Conservation (phyloP, 2,113 vertebrate genomes). For the Tympanuchus pallidicinctus region DNA sequence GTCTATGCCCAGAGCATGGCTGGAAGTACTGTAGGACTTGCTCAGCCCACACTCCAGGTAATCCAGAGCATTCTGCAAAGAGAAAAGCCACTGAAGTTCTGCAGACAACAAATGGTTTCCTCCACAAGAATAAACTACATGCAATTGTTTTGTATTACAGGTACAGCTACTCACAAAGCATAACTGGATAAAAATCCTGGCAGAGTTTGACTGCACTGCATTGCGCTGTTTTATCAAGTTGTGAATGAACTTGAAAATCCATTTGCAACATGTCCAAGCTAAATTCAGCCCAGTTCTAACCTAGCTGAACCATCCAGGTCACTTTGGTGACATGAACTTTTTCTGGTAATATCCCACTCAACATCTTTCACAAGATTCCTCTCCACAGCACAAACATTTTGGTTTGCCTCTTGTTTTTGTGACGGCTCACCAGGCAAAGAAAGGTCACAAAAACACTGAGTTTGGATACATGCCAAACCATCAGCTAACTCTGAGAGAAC, state of each 20-base stretch:
- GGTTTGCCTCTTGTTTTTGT: background rate
- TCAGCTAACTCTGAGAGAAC: background rate
- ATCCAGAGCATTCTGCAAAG: slow-evolving; percentile 83
- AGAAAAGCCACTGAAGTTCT: background rate
- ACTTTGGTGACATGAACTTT: fast-evolving
- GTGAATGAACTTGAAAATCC: background rate
- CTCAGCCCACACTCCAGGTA: slow-evolving; percentile 83
- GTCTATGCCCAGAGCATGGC: slow-evolving; percentile 87
- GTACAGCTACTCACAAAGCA: background rate
- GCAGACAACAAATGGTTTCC: background rate
- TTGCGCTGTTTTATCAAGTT: background rate
- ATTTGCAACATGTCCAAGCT: background rate
- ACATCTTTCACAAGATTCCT: background rate
- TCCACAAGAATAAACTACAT: background rate
- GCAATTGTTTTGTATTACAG: background rate
- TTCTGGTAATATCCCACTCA: background rate
- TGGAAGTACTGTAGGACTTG: slow-evolving; percentile 89
- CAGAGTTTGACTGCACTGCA: background rate
- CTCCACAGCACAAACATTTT: background rate
- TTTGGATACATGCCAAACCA: background rate
- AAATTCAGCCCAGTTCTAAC: background rate
- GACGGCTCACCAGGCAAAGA: background rate
- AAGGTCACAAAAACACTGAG: background rate
- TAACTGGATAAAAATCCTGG: background rate
- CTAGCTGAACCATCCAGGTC: background rate